Evolutionary conservation across 2,797 vertebrate genomes (phyloP).

Genomic region (Chrosomus eos): DNA sequence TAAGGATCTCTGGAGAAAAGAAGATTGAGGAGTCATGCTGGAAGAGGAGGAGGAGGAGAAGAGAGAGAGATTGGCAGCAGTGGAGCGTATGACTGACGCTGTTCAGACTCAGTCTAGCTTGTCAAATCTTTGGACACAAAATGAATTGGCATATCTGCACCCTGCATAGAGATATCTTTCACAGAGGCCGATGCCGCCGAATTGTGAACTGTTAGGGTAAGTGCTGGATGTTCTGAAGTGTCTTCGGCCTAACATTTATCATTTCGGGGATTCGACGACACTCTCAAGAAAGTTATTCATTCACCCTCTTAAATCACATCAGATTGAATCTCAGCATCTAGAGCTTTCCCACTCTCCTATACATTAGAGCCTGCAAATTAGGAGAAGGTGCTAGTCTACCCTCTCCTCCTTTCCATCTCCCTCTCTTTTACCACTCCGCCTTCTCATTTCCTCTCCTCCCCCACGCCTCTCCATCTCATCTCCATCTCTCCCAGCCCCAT

Average conservation of each 20-base stretch:
- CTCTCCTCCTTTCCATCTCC: constrained; percentile 60
- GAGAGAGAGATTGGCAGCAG: constrained; percentile 75
- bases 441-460: constrained; percentile 71
- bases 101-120: constrained; percentile 97
- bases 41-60: constrained; percentile 42
- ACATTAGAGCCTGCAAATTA: constrained; percentile 59
- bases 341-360: constrained; percentile 47
- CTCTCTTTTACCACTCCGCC: constrained; percentile 52
- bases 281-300: constrained; percentile 44
- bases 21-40: constrained; percentile 69
- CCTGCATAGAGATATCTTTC: constrained; percentile 90
- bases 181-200: constrained; percentile 81
- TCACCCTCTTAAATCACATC: constrained; percentile 58
- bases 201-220: constrained; percentile 47
- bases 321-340: constrained; percentile 56
- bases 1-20: constrained; percentile 68
- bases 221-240: constrained; percentile 23
- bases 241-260: constrained; percentile 35
- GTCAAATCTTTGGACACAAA: constrained; percentile 91
- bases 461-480: constrained; percentile 56
- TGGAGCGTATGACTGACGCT: constrained; percentile 89
- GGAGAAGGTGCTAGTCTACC: constrained; percentile 53
- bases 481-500: constrained; percentile 59
- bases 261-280: constrained; percentile 20
- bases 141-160: constrained; percentile 94